These are phyloP conservation scores for Paramacrobiotus metropolitanus DNA, from an alignment of 1,140 invertebrate species.

Conservation along the genomic window DNA sequence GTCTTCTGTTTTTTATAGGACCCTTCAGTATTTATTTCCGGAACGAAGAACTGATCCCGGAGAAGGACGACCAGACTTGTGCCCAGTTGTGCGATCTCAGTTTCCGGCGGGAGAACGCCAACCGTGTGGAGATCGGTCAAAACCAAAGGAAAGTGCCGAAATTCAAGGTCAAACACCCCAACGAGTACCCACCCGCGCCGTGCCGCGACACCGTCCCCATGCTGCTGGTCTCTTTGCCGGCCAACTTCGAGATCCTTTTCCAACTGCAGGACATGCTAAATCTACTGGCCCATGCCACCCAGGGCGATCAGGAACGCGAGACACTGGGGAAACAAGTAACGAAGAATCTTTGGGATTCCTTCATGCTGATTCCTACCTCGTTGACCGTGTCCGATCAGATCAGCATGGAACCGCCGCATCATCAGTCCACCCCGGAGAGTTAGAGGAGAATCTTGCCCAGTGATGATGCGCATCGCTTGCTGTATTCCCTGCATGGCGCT, in stretches of 20 bases:
- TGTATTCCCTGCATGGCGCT: not conserved
- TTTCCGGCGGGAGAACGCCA: not conserved
- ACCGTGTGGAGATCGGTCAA: too few relatives aligned
- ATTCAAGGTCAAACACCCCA: too few relatives aligned
- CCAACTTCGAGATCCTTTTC: not conserved
- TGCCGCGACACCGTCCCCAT: not conserved
- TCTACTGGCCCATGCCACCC: not conserved
- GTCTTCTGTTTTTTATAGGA: too few relatives aligned
- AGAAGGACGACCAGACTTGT: not conserved
- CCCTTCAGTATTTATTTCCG: too few relatives aligned
- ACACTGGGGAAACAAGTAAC: not conserved
- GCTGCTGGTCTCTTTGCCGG: not conserved
- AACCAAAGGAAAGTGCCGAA: not conserved
- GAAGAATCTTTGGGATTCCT: conserved; percentile 53
- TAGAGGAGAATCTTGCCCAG: not conserved
- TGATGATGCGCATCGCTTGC: not conserved
- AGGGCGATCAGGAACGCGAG: too few relatives aligned
- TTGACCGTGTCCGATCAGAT: conserved; percentile 41
- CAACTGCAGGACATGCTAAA: not conserved
- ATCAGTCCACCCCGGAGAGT: not conserved
- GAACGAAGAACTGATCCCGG: not conserved
- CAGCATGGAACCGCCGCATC: not conserved
- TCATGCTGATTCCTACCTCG: conserved; percentile 68
- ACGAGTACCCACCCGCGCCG: not conserved
- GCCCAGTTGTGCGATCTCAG: not conserved